Evolutionary conservation across 2,888 invertebrate genomes (phyloP).

Genomic region (Petrolisthes cinctipes): DNA sequence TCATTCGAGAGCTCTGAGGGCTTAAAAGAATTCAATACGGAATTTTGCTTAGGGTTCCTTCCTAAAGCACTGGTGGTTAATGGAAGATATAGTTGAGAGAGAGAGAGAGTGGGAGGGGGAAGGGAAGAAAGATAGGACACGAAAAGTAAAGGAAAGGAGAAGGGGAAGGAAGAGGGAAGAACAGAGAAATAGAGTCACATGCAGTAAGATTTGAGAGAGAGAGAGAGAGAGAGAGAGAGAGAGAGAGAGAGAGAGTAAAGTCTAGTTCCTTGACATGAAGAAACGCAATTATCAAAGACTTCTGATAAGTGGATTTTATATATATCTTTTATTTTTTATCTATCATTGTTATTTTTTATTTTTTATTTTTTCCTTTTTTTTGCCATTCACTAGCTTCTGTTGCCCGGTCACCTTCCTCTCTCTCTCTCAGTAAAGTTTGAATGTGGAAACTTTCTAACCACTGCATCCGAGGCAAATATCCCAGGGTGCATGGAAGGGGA

Average conservation of each 20-base stretch:
- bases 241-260: background rate
- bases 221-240: slow-evolving; percentile 8
- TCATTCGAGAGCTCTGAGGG: too few species aligned
- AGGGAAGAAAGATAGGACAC: too few species aligned
- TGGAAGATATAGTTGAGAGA: too few species aligned
- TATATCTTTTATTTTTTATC: background rate
- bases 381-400: background rate
- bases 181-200: background rate
- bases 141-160: background rate
- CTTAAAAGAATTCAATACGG: too few species aligned
- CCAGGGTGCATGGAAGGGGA: too few species aligned
- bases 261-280: background rate
- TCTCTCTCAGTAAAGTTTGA: background rate
- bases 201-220: background rate
- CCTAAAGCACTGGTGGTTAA: too few species aligned
- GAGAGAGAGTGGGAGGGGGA: too few species aligned
- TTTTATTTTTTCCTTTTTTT: background rate
- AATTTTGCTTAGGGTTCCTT: too few species aligned
- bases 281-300: background rate
- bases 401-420: background rate
- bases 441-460: too few species aligned
- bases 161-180: background rate
- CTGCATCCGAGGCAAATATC: too few species aligned
- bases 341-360: background rate
- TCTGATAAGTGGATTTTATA: background rate